Base-by-base conservation (phyloP, 2,797 vertebrate genomes). In the Anas acuta region DNA sequence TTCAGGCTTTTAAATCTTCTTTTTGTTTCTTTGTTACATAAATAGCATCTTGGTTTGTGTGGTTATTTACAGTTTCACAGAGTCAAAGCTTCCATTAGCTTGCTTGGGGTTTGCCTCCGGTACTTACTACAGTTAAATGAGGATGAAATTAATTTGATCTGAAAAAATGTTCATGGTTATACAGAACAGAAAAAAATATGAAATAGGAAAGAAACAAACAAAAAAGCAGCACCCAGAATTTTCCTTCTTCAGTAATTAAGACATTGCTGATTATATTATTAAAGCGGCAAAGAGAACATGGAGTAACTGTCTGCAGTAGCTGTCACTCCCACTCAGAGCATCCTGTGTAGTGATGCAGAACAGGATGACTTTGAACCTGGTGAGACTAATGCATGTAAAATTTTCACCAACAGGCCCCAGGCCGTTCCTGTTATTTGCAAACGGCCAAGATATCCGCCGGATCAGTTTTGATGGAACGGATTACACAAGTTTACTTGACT, bases 351-450 rank as follows among this genome's bases (percentile, higher is more conserved):
- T 5, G 49, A 58, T 18, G 25, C n/a, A 35, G 49, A 26, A 33
- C 74, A 39, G 53, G 33, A 73, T 56, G 23, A 13, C 33, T 75
- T 87, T 86, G 61, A 81, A 57, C 9, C 30, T 6, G 26, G 28
- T 23, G 61, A 16, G 80, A 62, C 54, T 82, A 90, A 81, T 43
- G 6, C 26, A 6, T 17, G 16, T 90, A 65, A 71, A 96, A 87
- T 95, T 95, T 92, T 96, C 65, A 78, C 96, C 60, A 65, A 82
- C 96, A 99, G 99, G 98, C 88, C 98, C 98, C 43, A 97, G 96
- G 22, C 98, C 98, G 1, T 98, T 98, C 97, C 95, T 99, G 84
- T 95, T 99, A 33, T 98, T 99, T 96, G 98, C 99, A 91, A 99
- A 98, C 96, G 96, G 97, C 73, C 98, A 97, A 92, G 98, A 99